Evolutionary conservation across 2,888 invertebrate species (phyloP), one percentile per base, ranked within the genome.

Genomic region (Melipona beecheii): DNA sequence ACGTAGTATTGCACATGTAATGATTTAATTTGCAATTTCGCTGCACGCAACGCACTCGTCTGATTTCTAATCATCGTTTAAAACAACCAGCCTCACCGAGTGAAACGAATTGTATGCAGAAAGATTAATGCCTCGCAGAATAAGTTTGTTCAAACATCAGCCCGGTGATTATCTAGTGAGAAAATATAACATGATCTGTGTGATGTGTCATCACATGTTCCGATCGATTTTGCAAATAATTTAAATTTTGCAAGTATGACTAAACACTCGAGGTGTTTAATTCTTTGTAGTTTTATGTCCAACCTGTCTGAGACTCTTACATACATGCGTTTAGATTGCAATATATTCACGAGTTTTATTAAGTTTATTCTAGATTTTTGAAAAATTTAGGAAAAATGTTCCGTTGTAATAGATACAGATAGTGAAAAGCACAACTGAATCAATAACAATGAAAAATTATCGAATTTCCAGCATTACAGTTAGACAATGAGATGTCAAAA

Each of bases 11-110:
- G 54, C 62, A n/a, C 60, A 56, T 52, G 31, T 66, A 82, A 82
- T 52, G 43, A 83, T 58, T 76, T 76, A 50, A 76, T 77, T 83
- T 65, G 73, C 54, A 70, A 71, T 64, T 31, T 31, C 27, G 49
- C 52, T n/a, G 69, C 64, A 43, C 64, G 60, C 82, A 58, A 81
- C 62, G 13, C 52, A 24, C 0, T 9, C 62, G 31, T 64, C 50
- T 58, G 36, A 64, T 73, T 54, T n/a, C 36, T 56, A 60, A 64
- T 64, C 66, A 17, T 36, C 49, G 4, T 27, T 50, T 36, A 52
- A 79, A 24, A 9, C 17, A 5, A 2, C 15, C 17, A 1, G 31
- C n/a, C 31, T 60, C 62, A 64, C 56, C 50, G 27, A 64, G 79
- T 49, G 71, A 72, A 54, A 72, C 56, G 49, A 24, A 62, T 11